Conservation (phyloP, 2,797 vertebrate genomes). For the Somateria mollissima region DNA sequence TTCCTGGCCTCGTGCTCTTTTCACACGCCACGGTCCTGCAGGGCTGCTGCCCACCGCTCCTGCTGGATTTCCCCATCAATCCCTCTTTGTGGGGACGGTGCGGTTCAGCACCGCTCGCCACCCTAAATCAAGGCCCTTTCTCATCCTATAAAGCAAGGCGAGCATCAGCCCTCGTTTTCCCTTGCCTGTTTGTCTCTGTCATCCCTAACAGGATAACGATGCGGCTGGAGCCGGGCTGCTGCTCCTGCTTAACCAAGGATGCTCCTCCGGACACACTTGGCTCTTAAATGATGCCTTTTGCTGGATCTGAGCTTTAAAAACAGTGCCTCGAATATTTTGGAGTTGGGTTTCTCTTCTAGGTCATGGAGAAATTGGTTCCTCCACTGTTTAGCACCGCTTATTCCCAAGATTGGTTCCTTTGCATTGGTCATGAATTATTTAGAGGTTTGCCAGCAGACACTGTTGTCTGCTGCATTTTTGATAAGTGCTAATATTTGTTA, state of each 20-base stretch:
- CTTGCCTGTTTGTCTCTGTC: not conserved
- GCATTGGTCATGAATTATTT: not conserved
- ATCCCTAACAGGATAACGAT: not conserved
- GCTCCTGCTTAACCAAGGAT: not conserved
- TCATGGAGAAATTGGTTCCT: not conserved
- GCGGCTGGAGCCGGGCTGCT: not conserved
- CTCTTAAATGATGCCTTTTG: not conserved
- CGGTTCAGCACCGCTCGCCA: not conserved
- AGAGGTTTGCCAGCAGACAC: not conserved
- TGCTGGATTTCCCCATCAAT: not conserved
- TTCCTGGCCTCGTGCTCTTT: not conserved
- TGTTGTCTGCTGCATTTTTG: not conserved
- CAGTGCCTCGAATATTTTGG: fast-evolving
- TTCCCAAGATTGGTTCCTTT: not conserved
- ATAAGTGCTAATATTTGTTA: not conserved
- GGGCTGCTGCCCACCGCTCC: not conserved
- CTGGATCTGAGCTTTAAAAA: not conserved
- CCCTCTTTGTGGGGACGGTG: not conserved
- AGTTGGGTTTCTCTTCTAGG: not conserved
- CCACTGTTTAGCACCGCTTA: not conserved
- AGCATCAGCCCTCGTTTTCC: not conserved
- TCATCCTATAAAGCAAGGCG: not conserved
- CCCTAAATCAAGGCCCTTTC: not conserved
- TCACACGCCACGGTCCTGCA: not conserved
- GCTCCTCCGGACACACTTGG: not conserved